Evolutionary conservation across 2,888 invertebrate species (phyloP).

Genomic region (Prostheceraeus crozeri): DNA sequence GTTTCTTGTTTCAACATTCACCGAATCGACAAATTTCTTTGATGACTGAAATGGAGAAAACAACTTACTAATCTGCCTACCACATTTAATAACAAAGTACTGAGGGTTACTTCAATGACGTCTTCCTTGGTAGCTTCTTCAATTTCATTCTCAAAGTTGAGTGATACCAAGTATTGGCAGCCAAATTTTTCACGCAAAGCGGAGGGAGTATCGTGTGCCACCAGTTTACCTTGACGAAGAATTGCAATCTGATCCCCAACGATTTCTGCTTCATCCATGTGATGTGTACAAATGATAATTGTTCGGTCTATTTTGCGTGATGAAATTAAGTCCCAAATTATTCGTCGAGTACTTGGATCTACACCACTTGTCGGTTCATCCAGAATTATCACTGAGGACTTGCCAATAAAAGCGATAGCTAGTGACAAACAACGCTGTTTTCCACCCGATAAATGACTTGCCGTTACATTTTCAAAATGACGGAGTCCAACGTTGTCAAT

Average conservation of each 20-base stretch:
- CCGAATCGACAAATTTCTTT: too few relatives aligned
- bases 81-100: too few relatives aligned
- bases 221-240: constrained; percentile 35
- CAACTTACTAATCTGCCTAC: too few relatives aligned
- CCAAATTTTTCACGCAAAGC: constrained; percentile 37
- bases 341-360: constrained; percentile 62
- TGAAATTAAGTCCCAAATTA: constrained; percentile 48
- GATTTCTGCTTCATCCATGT: constrained; percentile 50
- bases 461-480: constrained; percentile 41
- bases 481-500: too few relatives aligned
- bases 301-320: constrained; percentile 44
- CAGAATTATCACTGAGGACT: constrained; percentile 46
- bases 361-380: constrained; percentile 46
- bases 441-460: constrained; percentile 45
- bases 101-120: too few relatives aligned
- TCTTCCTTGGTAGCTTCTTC: too few relatives aligned
- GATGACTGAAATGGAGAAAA: too few relatives aligned
- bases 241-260: constrained; percentile 47
- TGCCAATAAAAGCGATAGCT: constrained; percentile 48
- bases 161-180: constrained; percentile 28
- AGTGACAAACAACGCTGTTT: constrained; percentile 45
- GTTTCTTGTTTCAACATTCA: too few relatives aligned
- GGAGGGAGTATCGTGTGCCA: constrained; percentile 37
- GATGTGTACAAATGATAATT: constrained; percentile 48
- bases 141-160: too few relatives aligned